Percentiles rank a stretch among this genome's conserved stretches.
Evolutionary conservation across 2,113 vertebrate species (phyloP).

Genomic region (Notechis scutatus): DNA sequence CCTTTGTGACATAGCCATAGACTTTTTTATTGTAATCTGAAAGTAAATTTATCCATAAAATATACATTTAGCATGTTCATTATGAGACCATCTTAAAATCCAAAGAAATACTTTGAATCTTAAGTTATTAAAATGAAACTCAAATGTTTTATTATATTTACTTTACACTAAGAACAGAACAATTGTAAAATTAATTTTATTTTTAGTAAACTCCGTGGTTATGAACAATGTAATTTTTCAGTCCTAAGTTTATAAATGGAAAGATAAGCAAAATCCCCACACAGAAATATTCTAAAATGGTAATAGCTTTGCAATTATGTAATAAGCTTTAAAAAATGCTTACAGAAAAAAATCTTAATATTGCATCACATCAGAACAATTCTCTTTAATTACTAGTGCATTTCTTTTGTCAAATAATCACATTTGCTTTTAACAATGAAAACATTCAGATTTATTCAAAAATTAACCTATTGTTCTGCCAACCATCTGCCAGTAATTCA

Average conservation of each 20-base stretch:
- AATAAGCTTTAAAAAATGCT: slow-evolving; percentile 60
- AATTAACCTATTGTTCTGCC: slow-evolving; percentile 45
- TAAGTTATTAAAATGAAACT: slow-evolving; percentile 26
- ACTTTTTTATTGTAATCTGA: neutral
- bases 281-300: slow-evolving; percentile 41
- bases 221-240: slow-evolving; percentile 29
- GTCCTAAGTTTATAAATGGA: slow-evolving; percentile 30
- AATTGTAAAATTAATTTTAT: slow-evolving; percentile 32
- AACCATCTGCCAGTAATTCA: slow-evolving; percentile 38
- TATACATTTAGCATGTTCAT: neutral
- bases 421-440: slow-evolving; percentile 52
- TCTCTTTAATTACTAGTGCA: slow-evolving; percentile 42
- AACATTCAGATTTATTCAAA: slow-evolving; percentile 47
- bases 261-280: slow-evolving; percentile 33
- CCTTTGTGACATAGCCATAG: neutral
- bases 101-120: slow-evolving; percentile 44
- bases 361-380: slow-evolving; percentile 55
- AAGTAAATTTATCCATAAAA: slow-evolving; percentile 35
- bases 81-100: neutral
- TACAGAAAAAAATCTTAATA: slow-evolving; percentile 65
- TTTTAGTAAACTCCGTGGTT: neutral
- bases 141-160: slow-evolving; percentile 28
- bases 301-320: slow-evolving; percentile 47
- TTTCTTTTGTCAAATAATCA: slow-evolving; percentile 42
- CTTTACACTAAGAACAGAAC: slow-evolving; percentile 33